These are phyloP conservation scores for Chiloscyllium plagiosum DNA, from an alignment of 2,113 vertebrate species.

Conservation along the genomic window DNA sequence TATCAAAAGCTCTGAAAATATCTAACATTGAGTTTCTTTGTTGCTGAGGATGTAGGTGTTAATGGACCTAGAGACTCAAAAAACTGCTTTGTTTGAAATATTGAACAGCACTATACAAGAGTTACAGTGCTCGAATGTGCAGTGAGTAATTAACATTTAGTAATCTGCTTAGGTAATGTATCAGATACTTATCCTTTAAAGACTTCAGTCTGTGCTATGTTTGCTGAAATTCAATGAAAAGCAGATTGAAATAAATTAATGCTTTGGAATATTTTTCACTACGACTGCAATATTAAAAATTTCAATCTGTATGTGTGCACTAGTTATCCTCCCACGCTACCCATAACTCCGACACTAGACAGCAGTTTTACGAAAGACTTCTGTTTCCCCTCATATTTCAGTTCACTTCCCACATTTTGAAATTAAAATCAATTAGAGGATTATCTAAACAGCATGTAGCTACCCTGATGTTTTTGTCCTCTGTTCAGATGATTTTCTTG, in stretches of 20 bases:
- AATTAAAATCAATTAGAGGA: not conserved
- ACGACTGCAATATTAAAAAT: not conserved
- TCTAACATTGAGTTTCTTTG: not conserved
- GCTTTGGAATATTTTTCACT: not conserved
- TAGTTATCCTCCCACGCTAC: not conserved
- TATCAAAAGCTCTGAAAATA: constrained; percentile 17
- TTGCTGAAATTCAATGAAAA: not conserved
- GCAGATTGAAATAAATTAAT: not conserved
- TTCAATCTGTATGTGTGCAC: not conserved
- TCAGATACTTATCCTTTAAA: not conserved
- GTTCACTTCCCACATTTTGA: not conserved
- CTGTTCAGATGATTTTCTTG: not conserved
- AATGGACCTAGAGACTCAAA: not conserved
- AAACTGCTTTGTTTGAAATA: not conserved
- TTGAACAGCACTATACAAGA: not conserved
- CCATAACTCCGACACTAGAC: not conserved
- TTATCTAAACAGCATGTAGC: not conserved
- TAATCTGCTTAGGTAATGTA: not conserved
- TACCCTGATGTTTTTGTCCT: not conserved
- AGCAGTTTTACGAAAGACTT: not conserved
- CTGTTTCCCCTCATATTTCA: not conserved
- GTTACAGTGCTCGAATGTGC: not conserved
- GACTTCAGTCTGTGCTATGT: not conserved
- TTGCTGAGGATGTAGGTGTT: constrained; percentile 5
- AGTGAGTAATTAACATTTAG: not conserved